Conservation (phyloP, 2,888 invertebrate species). For the Parochlus steinenii region DNA sequence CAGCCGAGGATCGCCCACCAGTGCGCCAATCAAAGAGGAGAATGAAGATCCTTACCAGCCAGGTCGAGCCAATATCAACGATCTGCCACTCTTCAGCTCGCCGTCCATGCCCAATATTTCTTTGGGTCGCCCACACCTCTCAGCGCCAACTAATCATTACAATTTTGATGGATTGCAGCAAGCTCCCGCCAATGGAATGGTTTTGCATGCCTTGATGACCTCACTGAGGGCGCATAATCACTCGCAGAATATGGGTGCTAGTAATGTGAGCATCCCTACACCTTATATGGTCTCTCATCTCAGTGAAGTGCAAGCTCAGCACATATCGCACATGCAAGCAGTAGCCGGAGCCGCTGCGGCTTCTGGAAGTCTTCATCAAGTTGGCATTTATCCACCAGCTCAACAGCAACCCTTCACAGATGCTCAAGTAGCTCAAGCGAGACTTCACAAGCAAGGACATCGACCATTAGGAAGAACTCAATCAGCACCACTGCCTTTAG, state of each 20-base stretch:
- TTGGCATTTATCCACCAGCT: constrained; percentile 16
- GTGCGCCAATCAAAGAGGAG: constrained; percentile 66
- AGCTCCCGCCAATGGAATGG: no score
- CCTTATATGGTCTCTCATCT: constrained; percentile 10
- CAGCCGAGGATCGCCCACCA: constrained; percentile 46
- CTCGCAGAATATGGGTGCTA: constrained; percentile 15
- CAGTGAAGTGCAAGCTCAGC: constrained; percentile 5
- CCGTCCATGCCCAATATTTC: constrained; percentile 97
- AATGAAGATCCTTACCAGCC: constrained; percentile 51
- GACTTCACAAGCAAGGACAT: constrained; percentile 54
- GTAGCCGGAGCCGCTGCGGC: constrained; percentile 26
- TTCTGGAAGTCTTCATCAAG: constrained; percentile 14
- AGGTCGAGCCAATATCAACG: constrained; percentile 48
- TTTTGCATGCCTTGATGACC: constrained; percentile 3
- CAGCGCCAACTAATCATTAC: constrained; percentile 19
- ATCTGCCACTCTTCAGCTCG: constrained; percentile 74
- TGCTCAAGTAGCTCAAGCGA: constrained; percentile 46
- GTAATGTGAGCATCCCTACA: constrained; percentile 17
- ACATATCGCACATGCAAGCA: constrained; percentile 33
- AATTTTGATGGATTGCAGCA: background rate
- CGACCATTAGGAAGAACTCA: constrained; percentile 83
- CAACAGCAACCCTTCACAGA: constrained; percentile 38
- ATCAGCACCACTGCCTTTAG: constrained; percentile 79
- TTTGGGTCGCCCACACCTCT: constrained; percentile 61
- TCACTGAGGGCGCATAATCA: constrained; percentile 13